Evolutionary conservation across 1,140 invertebrate species (phyloP).

Genomic region (Coptotermes formosanus): DNA sequence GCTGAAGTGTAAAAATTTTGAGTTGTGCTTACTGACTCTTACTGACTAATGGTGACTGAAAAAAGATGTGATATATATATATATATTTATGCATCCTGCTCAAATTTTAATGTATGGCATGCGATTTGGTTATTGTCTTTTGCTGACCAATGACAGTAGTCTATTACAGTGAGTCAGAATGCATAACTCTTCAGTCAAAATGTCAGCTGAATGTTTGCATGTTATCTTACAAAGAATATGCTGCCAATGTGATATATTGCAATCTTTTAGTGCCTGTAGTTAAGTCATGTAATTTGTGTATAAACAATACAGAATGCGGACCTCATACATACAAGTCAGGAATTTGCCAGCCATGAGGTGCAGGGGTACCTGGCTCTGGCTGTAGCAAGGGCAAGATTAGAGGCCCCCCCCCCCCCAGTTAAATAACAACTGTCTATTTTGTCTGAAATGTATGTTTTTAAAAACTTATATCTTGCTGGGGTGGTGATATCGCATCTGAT

Average conservation of each 20-base stretch:
- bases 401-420: too few relatives aligned
- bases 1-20: not conserved
- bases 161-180: not conserved
- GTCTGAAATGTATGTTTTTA: too few relatives aligned
- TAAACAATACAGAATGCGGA: too few relatives aligned
- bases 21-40: not conserved
- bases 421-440: too few relatives aligned
- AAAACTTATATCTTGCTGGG: too few relatives aligned
- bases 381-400: too few relatives aligned
- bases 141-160: not conserved
- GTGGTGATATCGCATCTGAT: too few relatives aligned
- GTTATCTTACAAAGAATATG: conserved; percentile 5
- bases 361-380: too few relatives aligned
- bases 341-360: too few relatives aligned
- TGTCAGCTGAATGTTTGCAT: not conserved
- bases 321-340: too few relatives aligned
- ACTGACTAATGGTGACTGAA: not conserved
- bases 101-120: conserved; percentile 14
- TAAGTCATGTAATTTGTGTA: not conserved
- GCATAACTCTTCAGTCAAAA: not conserved
- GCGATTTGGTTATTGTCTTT: not conserved
- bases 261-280: not conserved
- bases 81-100: not conserved
- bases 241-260: not conserved
- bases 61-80: not conserved